These are phyloP conservation scores for Tetheella fluctuosa DNA, from an alignment of 2,888 invertebrate species.

Conservation along the genomic window DNA sequence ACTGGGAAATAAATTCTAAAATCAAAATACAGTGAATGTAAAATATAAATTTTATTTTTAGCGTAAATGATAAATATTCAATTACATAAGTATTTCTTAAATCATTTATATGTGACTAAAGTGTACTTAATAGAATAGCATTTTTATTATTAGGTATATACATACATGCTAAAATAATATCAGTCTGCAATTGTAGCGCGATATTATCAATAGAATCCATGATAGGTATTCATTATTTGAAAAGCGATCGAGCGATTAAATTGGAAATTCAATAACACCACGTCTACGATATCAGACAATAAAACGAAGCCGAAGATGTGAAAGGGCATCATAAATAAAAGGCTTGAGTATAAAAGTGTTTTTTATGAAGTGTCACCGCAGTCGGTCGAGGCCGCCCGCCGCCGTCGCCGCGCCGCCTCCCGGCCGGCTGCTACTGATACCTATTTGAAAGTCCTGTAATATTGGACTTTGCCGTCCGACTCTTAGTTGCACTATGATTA, in stretches of 20 bases:
- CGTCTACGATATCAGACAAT: conserved; percentile 61
- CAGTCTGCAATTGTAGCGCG: too few relatives aligned
- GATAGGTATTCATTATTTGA: conserved; percentile 13
- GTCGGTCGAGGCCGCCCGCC: conserved; percentile 45
- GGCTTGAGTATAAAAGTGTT: conserved; percentile 81
- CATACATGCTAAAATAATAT: too few relatives aligned
- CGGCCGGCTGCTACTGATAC: conserved; percentile 73
- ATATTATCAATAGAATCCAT: background rate
- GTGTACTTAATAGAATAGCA: too few relatives aligned
- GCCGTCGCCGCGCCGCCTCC: conserved; percentile 30
- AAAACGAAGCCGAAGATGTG: conserved; percentile 73
- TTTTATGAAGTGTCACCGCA: conserved; percentile 82
- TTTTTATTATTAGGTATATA: too few relatives aligned
- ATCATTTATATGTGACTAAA: too few relatives aligned
- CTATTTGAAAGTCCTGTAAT: conserved; percentile 81
- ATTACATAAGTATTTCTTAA: too few relatives aligned
- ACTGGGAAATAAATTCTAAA: too few relatives aligned
- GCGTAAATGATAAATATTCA: too few relatives aligned
- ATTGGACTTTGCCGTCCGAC: conserved; percentile 62
- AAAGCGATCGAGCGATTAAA: conserved; percentile 40
- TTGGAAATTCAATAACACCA: conserved; percentile 62
- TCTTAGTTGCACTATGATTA: conserved; percentile 42
- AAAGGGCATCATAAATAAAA: conserved; percentile 80
- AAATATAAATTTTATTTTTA: too few relatives aligned
- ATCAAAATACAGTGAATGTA: too few relatives aligned